Base-by-base conservation (phyloP, 2,113 vertebrate genomes). In the Brachyhypopomus gauderio region DNA sequence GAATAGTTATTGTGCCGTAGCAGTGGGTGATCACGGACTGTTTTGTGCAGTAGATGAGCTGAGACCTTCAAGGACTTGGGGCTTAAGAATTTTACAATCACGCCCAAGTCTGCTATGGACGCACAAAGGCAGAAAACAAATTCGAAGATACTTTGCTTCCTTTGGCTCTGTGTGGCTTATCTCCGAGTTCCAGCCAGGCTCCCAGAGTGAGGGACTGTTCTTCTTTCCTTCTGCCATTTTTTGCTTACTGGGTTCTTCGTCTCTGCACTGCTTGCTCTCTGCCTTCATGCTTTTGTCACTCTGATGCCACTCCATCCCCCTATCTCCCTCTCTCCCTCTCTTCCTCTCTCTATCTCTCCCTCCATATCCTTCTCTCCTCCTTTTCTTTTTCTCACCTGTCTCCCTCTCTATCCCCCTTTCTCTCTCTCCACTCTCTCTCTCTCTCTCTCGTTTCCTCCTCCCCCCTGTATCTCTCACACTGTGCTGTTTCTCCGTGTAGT, bases 181-280 rank as follows among this genome's bases (percentile, higher is more conserved):
- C 82, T 88, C 91, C 92, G 89, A 90, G 91, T 72, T 79, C 85
- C 3, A 87, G 80, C 79, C 84, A 89, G 67, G 84, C 88, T 85
- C 86, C 89, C 85, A 88, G 90, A 91, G 91, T 92, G 90, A 90
- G 90, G 90, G 84, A 22, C 70, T 55, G 14, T 19, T 67, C 16
- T 76, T 79, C 79, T 84, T 79, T 19, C 74, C 79, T 83, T 74
- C n/a, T 59, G 23, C 36, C 45, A 23, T 52, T n/a, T 67, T 78
- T 45, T 41, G 17, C 45, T 69, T 69, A n/a, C 48, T 59, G 6
- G 23, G 38, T 52, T 52, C 23, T 27, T 63, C 22, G 23, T 45
- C 69, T 4, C 23, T 23, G 16, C 4, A 5, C 36, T 72, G 22
- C 19, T 55, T 56, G 19, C n/a, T 27, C 5, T 0, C 17, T 69